Conservation (phyloP, 2,888 invertebrate genomes). For the Globia sparganii region DNA sequence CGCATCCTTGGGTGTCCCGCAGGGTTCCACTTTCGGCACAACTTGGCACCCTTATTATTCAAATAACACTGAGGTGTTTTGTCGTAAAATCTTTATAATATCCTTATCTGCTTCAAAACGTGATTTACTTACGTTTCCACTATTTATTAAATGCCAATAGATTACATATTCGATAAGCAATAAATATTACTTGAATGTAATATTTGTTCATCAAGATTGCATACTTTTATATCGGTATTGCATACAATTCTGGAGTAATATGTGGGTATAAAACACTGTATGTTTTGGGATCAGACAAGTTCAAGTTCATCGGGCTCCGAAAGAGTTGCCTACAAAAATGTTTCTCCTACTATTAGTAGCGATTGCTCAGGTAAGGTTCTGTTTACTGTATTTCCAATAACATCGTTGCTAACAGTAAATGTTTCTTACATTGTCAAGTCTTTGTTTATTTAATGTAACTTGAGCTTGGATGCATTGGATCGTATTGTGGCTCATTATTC, state of each 20-base stretch:
- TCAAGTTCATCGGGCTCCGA: conserved; percentile 72
- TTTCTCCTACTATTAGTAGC: conserved; percentile 75
- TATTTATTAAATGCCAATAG: conserved; percentile 48
- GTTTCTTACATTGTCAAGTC: not conserved
- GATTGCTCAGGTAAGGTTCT: conserved; percentile 77
- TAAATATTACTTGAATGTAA: conserved; percentile 56
- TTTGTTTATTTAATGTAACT: conserved; percentile 7
- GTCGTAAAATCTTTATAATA: conserved; percentile 16
- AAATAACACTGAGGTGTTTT: conserved; percentile 28
- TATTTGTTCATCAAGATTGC: conserved; percentile 69
- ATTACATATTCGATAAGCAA: conserved; percentile 56
- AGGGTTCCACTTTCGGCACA: conserved; percentile 17
- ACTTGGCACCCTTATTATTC: not conserved
- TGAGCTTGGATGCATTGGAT: not conserved
- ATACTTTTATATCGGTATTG: conserved; percentile 62
- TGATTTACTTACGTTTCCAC: conserved; percentile 55
- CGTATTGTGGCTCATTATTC: conserved; percentile 10
- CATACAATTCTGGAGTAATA: conserved; percentile 77
- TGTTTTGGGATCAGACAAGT: conserved; percentile 65
- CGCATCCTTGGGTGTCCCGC: not conserved
- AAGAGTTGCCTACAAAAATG: conserved; percentile 74
- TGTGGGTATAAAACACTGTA: conserved; percentile 78
- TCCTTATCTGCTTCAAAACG: conserved; percentile 56
- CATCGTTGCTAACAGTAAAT: conserved; percentile 12
- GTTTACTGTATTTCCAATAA: conserved; percentile 20